Base-by-base conservation (phyloP, 2,888 invertebrate species). In the Gasteruption jaculator region DNA sequence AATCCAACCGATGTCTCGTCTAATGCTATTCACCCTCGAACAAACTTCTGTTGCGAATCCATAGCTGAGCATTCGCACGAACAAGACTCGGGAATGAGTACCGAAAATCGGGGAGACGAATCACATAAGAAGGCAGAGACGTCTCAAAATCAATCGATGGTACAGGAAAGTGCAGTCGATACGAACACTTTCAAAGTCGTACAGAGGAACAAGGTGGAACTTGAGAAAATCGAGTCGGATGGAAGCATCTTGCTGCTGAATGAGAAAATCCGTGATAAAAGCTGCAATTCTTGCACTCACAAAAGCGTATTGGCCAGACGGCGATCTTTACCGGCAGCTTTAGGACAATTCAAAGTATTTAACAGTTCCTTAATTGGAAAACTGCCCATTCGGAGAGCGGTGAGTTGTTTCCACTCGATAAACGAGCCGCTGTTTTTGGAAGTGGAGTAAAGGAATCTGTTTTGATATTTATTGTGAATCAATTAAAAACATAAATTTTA, bases 291-390 rank as follows among this genome's bases (percentile, higher is more conserved):
- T 6, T 61, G 60, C 38, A 45, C 44, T 24, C 41, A 49, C 16
- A 50, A 46, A 27, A 56, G 27, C 12, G 43, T 37, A 36, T 41
- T 58, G 4, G 43, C 54, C 4, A 59, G 64, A 22, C 49, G 64
- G 45, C 56, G 58, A 45, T 65, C 65, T 10, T 46, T 65, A 5
- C 65, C 65, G 1, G 55, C 58, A 5, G 53, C 53, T 10, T 46
- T 65, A 22, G 51, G 51, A 12, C 55, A 54, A 29, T 48, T 56
- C 32, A 54, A 43, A 30, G 43, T 43, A 35, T 7, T 35, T 20
- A 53, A 47, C 39, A 52, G 45, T 35, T 47, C 50, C 4, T 41
- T 53, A 3, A 38, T 60, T 6, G 57, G 56, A 19, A 63, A 56
- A 42, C 47, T 57, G 41, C 57, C 58, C 14, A 58, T 57, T 34